phyloP scores from a whole-genome alignment of 2,888 invertebrate genomes.

The Ecliptopera silaceata region DNA sequence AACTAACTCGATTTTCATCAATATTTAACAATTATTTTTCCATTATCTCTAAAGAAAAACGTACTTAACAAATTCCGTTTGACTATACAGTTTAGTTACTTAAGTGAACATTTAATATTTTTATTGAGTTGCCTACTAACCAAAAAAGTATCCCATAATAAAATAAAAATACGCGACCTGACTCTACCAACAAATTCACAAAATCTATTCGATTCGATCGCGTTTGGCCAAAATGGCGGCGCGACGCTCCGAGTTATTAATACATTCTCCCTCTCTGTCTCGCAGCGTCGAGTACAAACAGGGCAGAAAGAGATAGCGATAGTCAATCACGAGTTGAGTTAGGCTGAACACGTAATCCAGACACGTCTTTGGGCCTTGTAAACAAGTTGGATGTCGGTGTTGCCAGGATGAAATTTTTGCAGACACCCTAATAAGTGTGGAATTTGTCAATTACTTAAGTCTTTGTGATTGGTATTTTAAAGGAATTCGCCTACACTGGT shows the following conservation, averaged over 20 bases:
- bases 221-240: constrained; percentile 79
- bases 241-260: constrained; percentile 67
- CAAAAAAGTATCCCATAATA: neutral
- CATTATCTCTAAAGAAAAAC: constrained; percentile 42
- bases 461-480: too few relatives aligned
- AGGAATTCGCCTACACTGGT: too few relatives aligned
- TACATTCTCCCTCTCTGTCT: constrained; percentile 64
- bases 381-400: constrained; percentile 64
- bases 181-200: constrained; percentile 51
- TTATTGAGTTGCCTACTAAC: neutral
- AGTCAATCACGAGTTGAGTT: constrained; percentile 63
- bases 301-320: constrained; percentile 60
- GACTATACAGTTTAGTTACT: constrained; percentile 12
- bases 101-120: constrained; percentile 21
- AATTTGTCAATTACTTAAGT: neutral
- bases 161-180: constrained; percentile 34
- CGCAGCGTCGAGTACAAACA: constrained; percentile 23
- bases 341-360: constrained; percentile 78
- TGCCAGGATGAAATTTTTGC: constrained; percentile 51
- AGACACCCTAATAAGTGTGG: constrained; percentile 16
- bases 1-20: constrained; percentile 29
- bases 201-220: constrained; percentile 66
- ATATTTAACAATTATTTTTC: constrained; percentile 57
- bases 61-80: constrained; percentile 9
- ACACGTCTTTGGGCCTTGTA: constrained; percentile 80